These are phyloP conservation scores for Apteryx owenii DNA, from an alignment of 2,113 vertebrate genomes.

Conservation along the genomic window DNA sequence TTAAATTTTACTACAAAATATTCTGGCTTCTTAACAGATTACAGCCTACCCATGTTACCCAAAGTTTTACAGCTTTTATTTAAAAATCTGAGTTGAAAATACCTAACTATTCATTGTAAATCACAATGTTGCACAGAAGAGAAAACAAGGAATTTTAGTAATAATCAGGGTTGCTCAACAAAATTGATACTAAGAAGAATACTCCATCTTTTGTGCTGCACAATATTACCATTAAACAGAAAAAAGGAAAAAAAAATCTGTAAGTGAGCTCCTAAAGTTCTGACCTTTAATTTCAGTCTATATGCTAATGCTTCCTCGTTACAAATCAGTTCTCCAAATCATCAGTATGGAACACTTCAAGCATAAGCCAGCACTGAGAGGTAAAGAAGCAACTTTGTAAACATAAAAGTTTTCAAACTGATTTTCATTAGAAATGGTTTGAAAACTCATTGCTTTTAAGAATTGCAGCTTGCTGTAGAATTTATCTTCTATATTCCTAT, in stretches of 20 bases:
- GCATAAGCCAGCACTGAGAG: background rate
- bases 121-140: background rate
- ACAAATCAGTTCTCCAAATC: background rate
- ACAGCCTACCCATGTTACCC: background rate
- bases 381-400: slow-evolving; percentile 22
- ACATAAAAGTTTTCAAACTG: slow-evolving; percentile 54
- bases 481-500: slow-evolving; percentile 70
- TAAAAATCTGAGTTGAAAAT: background rate
- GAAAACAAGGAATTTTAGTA: background rate
- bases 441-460: slow-evolving; percentile 63
- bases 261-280: slow-evolving; percentile 3
- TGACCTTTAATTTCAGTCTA: slow-evolving; percentile 62
- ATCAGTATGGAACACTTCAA: slow-evolving; percentile 34
- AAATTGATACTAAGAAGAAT: background rate
- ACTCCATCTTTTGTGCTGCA: background rate
- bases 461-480: slow-evolving; percentile 57
- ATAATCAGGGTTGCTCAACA: background rate
- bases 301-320: slow-evolving; percentile 45
- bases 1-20: background rate
- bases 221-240: background rate
- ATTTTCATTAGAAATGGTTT: slow-evolving; percentile 64
- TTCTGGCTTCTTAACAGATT: background rate
- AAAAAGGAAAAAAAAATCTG: background rate
- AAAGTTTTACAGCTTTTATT: background rate
- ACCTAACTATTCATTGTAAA: background rate